phyloP scores from a whole-genome alignment of 2,797 vertebrate genomes.

The Hippoglossus hippoglossus region DNA sequence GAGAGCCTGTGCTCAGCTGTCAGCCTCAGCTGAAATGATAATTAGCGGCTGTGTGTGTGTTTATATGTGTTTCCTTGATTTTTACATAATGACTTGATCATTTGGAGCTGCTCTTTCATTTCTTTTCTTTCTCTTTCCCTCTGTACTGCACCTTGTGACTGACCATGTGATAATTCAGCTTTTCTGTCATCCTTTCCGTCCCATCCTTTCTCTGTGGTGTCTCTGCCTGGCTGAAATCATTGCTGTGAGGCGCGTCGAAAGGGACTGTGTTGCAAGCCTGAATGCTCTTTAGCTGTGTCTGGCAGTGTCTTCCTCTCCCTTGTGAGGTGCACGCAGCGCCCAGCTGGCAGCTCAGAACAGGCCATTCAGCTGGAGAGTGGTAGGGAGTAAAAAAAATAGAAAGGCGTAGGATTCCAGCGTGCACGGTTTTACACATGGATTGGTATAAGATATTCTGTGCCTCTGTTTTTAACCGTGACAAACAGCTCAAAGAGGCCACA shows the following conservation, averaged over 20 bases:
- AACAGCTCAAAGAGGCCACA: neutral
- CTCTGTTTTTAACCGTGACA: slow-evolving; percentile 5
- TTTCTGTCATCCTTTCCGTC: slow-evolving; percentile 17
- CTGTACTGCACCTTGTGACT: slow-evolving; percentile 8
- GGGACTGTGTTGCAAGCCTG: slow-evolving; percentile 61
- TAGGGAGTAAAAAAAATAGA: slow-evolving; percentile 5
- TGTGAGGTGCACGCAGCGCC: slow-evolving; percentile 61
- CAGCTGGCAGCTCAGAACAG: slow-evolving; percentile 76
- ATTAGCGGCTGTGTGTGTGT: slow-evolving; percentile 7
- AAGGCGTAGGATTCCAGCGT: slow-evolving; percentile 12
- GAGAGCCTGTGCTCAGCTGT: slow-evolving; percentile 13
- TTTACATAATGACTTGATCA: neutral
- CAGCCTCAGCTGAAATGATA: slow-evolving; percentile 32
- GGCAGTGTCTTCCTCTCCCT: slow-evolving; percentile 63
- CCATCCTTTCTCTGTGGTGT: slow-evolving; percentile 24
- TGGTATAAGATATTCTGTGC: slow-evolving; percentile 8
- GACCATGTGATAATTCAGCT: slow-evolving; percentile 18
- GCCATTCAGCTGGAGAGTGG: slow-evolving; percentile 59
- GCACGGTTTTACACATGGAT: slow-evolving; percentile 31
- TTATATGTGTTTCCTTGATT: slow-evolving; percentile 15
- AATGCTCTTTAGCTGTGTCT: slow-evolving; percentile 66
- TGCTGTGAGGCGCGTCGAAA: slow-evolving; percentile 53
- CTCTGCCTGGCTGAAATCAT: slow-evolving; percentile 50
- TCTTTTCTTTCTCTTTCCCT: slow-evolving; percentile 1
- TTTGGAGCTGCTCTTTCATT: slow-evolving; percentile 3